Conservation (phyloP, 1,140 invertebrate genomes). For the Neuroterus valhalla region DNA sequence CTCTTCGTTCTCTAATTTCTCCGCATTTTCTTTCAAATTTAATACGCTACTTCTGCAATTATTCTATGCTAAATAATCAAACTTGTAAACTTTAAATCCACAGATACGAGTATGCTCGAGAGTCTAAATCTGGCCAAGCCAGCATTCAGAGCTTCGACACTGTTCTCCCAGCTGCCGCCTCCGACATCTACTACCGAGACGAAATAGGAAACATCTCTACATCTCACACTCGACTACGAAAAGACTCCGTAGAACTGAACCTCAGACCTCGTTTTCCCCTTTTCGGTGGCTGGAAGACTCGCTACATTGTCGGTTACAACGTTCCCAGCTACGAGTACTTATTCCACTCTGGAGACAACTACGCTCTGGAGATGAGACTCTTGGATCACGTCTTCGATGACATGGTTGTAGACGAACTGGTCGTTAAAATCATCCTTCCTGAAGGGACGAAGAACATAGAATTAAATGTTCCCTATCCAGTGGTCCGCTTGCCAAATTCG, state of each 20-base stretch:
- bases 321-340: slow-evolving; percentile 98
- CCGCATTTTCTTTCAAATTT: too few relatives aligned
- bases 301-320: slow-evolving; percentile 98
- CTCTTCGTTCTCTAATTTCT: too few relatives aligned
- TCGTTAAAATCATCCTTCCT: slow-evolving; percentile 94
- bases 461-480: slow-evolving; percentile 88
- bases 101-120: slow-evolving; percentile 95
- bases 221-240: slow-evolving; percentile 90
- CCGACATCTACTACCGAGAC: slow-evolving; percentile 96
- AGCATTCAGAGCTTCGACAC: slow-evolving; percentile 96
- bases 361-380: slow-evolving; percentile 92
- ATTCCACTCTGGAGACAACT: slow-evolving; percentile 87
- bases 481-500: slow-evolving; percentile 84
- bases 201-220: slow-evolving; percentile 99
- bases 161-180: slow-evolving; percentile 90
- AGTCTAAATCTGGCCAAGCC: slow-evolving; percentile 87
- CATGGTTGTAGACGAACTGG: slow-evolving; percentile 94
- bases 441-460: slow-evolving; percentile 92
- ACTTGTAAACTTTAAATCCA: background rate
- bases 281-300: slow-evolving; percentile 99
- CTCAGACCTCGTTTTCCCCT: slow-evolving; percentile 96
- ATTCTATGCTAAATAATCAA: too few relatives aligned
- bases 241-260: slow-evolving; percentile 96
- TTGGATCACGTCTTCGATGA: slow-evolving; percentile 98
- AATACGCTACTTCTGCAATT: too few relatives aligned